Evolutionary conservation across 2,797 vertebrate species (phyloP), one percentile per base, ranked within the genome.

Genomic region (Periophthalmus magnuspinnatus): DNA sequence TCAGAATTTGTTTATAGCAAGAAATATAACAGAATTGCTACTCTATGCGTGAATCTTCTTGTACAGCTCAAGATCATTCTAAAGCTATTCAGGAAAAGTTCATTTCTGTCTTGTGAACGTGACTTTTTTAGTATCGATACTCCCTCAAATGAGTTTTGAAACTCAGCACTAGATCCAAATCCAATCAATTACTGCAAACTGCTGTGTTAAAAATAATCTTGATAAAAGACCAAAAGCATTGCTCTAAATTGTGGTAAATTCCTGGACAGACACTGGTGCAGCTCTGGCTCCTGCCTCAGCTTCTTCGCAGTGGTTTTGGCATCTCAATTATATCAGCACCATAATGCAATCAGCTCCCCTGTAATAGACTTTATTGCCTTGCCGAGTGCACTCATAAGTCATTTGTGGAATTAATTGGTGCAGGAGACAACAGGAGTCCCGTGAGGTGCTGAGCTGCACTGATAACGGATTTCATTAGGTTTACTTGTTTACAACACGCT

Each of bases 341-440:
- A 70, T 88, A 84, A 85, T 80, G 78, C 76, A 88, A 88, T 84
- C 86, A 86, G 64, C 81, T 56, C 19, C 48, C 72, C 69, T 62
- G 73, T 81, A 83, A 86, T 83, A 75, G 71, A 65, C 65, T 69
- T 76, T 81, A 81, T 76, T 77, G 71, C 78, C 79, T 71, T 71
- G 76, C 78, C 84, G 82, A 81, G 79, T 76, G 83, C 72, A 76
- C 74, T 88, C 77, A 79, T 83, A 86, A 84, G 78, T 86, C 82
- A 85, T 88, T 86, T 88, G 78, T 78, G 61, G 76, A 88, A 88
- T 86, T 83, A 88, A 86, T 88, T 82, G 86, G 76, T 70, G 76
- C 70, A 82, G 82, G 81, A 85, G 82, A 83, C 21, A 50, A 65
- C 41, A 56, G 70, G 60, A 71, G 65, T 88, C 84, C 86, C 82